Percentiles rank a stretch among this genome's conserved stretches.
Evolutionary conservation across 2,797 vertebrate genomes (phyloP).

Genomic region (Yasuhikotakia modesta): DNA sequence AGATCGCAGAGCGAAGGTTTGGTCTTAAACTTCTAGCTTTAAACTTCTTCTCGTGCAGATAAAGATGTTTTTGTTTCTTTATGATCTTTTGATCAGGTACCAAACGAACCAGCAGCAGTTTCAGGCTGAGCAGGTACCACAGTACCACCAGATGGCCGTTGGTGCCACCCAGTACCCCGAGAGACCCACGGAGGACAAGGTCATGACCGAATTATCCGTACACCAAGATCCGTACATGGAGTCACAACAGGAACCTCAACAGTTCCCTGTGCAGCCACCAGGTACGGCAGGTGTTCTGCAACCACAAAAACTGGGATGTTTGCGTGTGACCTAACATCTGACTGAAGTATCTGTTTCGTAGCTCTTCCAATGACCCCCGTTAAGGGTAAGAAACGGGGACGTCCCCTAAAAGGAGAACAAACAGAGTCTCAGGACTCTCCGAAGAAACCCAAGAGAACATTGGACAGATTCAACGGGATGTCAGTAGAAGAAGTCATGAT

Average conservation of each 20-base stretch:
- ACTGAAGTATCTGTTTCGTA: slow-evolving; percentile 1
- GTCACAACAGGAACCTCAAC: slow-evolving; percentile 61
- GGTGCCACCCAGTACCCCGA: slow-evolving; percentile 61
- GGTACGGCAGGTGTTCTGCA: background rate
- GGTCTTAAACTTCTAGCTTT: background rate
- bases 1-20: too few species aligned
- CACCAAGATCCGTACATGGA: slow-evolving; percentile 66
- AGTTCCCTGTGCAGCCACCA: slow-evolving; percentile 55
- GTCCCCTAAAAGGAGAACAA: slow-evolving; percentile 76
- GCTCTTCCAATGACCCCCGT: slow-evolving; percentile 67
- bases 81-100: slow-evolving; percentile 71
- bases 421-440: slow-evolving; percentile 83
- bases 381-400: slow-evolving; percentile 84
- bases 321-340: background rate
- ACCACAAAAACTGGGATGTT: background rate
- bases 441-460: slow-evolving; percentile 89
- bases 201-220: slow-evolving; percentile 71
- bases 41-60: background rate
- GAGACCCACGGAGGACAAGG: slow-evolving; percentile 64
- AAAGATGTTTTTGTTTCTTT: background rate
- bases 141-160: slow-evolving; percentile 65
- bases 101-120: slow-evolving; percentile 74
- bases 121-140: slow-evolving; percentile 68
- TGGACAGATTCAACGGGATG: slow-evolving; percentile 95
- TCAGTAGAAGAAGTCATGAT: slow-evolving; percentile 92